Base-by-base conservation (phyloP, 2,888 invertebrate species). In the Cheilosia impressa region DNA sequence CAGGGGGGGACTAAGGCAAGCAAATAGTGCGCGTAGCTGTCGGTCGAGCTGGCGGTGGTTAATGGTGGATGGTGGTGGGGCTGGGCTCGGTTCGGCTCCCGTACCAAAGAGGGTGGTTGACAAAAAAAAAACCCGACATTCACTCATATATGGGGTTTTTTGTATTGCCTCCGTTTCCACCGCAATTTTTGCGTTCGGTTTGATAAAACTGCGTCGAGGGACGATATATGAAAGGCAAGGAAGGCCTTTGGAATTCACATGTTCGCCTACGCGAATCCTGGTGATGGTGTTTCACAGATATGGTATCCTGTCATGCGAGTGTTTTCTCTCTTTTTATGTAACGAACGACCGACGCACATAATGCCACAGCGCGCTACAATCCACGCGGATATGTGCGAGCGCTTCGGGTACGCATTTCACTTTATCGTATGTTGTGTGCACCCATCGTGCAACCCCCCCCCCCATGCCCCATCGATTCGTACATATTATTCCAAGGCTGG, bases 331-430 rank as follows among this genome's bases (percentile, higher is more conserved):
- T 80, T 84, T 85, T 79, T 85, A 75, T 84, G 76, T 80, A 85
- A 76, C 76, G 76, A 85, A 71, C 80, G 76, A 85, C 84, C 80
- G 76, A 85, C 84, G 84, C 84, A 85, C 75, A 85, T 85, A 85
- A 80, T 80, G 65, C 73, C 68, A 31, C 71, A 53, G 53, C 80
- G 68, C 57, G 66, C 34, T 66, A 66, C 47, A 72, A 77, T 72
- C 68, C 57, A 63, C 53, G 60, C 80, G 81, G 81, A 77, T 77
- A 69, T 81, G 66, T 24, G 52, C 60, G 75, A 79, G 53, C 63
- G 75, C 80, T 69, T 73, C 65, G 73, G 80, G 68, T 85, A 85
- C 85, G 85, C 85, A 85, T 81, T 81, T 85, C 58, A 45, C 63
- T 72, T 72, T 24, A 71, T 53, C 41, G 38, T 78, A 47, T 65